Conservation (phyloP, 2,113 vertebrate genomes). For the Tachuris rubrigastra region DNA sequence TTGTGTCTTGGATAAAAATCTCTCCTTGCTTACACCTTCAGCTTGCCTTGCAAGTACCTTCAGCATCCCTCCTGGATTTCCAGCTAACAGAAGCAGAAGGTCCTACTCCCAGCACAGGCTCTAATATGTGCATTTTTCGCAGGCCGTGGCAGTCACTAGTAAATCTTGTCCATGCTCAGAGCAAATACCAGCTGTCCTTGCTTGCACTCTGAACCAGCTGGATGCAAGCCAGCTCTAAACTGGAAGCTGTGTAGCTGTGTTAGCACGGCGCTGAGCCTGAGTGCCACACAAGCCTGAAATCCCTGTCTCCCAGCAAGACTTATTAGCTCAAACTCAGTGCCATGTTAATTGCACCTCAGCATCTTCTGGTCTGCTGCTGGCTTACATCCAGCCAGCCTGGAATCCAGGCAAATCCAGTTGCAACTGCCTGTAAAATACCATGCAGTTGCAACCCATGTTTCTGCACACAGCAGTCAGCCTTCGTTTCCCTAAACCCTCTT, state of each 20-base stretch:
- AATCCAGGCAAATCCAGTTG: not conserved
- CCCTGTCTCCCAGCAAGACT: constrained; percentile 39
- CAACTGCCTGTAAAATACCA: not conserved
- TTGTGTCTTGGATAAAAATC: not conserved
- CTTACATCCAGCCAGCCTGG: not conserved
- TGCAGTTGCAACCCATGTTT: not conserved
- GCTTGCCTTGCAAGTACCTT: not conserved
- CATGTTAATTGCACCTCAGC: constrained; percentile 12
- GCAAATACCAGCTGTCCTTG: constrained; percentile 36
- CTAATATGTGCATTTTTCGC: not conserved
- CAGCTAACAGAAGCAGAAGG: not conserved
- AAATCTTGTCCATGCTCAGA: not conserved
- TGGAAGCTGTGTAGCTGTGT: constrained; percentile 16
- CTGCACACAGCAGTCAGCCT: not conserved
- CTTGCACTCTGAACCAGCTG: constrained; percentile 18
- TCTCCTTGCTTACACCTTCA: not conserved
- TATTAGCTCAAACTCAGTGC: constrained; percentile 34
- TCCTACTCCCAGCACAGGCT: not conserved
- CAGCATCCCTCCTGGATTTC: not conserved
- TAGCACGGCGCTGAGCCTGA: not conserved
- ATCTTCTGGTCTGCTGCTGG: constrained; percentile 23
- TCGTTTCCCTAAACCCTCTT: not conserved
- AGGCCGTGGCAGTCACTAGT: not conserved
- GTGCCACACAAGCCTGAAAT: not conserved
- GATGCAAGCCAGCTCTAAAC: constrained; percentile 14